phyloP scores from a whole-genome alignment of 1,140 invertebrate genomes.

The Megalopta genalis region DNA sequence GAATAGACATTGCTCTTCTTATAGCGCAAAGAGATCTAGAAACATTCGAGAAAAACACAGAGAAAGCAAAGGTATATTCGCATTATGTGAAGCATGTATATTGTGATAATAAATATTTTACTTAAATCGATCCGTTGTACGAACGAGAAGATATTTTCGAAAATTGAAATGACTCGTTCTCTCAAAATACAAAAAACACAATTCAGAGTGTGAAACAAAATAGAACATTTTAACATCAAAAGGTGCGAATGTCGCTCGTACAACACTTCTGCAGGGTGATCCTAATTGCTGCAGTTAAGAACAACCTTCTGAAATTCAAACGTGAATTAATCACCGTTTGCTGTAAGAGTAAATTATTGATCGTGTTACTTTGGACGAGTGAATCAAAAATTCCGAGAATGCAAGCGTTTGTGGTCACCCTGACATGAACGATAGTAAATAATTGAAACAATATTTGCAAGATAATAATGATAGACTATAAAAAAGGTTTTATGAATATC shows the following conservation, averaged over 20 bases:
- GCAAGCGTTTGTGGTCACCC: constrained; percentile 15
- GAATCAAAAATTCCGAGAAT: background rate
- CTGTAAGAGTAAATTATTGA: too few species aligned
- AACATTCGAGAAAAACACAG: constrained; percentile 26
- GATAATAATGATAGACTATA: constrained; percentile 41
- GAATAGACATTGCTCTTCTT: constrained; percentile 42
- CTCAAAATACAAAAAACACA: constrained; percentile 8
- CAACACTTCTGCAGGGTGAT: constrained; percentile 21
- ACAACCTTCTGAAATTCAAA: background rate
- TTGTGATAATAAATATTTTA: constrained; percentile 54
- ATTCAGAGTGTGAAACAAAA: background rate
- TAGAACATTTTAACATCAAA: too few species aligned
- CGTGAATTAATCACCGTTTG: background rate
- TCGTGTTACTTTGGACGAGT: background rate
- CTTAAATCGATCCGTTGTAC: constrained; percentile 43
- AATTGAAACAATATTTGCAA: constrained; percentile 38
- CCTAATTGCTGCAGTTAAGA: background rate
- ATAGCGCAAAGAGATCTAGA: constrained; percentile 37
- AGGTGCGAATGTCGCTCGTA: constrained; percentile 17
- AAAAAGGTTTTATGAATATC: constrained; percentile 36
- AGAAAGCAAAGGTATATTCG: constrained; percentile 42
- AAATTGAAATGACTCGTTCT: constrained; percentile 8
- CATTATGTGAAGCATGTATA: constrained; percentile 59
- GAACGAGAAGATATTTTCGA: constrained; percentile 43
- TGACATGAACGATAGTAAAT: constrained; percentile 10